Percentiles rank a stretch among this genome's conserved stretches.
phyloP scores from a whole-genome alignment of 2,888 invertebrate genomes.

The Gryllus longicercus region DNA sequence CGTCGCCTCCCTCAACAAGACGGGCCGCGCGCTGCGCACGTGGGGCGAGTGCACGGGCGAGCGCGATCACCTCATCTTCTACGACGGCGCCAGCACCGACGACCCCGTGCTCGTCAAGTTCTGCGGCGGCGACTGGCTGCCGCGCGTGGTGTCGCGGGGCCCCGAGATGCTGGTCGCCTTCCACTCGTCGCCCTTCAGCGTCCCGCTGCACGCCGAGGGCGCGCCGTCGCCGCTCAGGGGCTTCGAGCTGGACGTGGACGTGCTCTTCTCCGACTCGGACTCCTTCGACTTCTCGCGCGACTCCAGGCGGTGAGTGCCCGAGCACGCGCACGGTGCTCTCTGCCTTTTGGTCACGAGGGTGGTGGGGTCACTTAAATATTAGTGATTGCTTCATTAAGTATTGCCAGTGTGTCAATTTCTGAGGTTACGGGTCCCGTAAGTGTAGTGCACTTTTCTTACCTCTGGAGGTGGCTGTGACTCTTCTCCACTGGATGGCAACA shows the following conservation, averaged over 20 bases:
- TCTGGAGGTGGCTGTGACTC: too few relatives aligned
- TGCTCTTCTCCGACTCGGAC: constrained; percentile 83
- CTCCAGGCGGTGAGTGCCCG: constrained; percentile 43
- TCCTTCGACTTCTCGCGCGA: constrained; percentile 75
- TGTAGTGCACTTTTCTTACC: too few relatives aligned
- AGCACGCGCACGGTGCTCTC: too few relatives aligned
- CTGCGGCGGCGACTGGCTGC: constrained; percentile 84
- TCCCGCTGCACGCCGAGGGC: constrained; percentile 67
- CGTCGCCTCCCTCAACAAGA: constrained; percentile 46
- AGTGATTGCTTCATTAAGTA: too few relatives aligned
- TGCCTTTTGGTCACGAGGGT: too few relatives aligned
- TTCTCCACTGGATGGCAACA: too few relatives aligned
- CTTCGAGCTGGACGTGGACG: constrained; percentile 82
- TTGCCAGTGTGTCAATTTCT: too few relatives aligned
- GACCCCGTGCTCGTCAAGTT: constrained; percentile 81
- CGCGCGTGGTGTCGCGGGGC: constrained; percentile 70
- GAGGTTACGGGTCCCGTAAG: too few relatives aligned
- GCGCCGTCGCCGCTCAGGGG: constrained; percentile 66
- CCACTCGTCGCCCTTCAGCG: constrained; percentile 78
- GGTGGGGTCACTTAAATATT: too few relatives aligned
- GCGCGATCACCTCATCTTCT: constrained; percentile 79
- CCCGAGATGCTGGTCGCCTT: constrained; percentile 85
- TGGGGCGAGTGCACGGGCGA: constrained; percentile 82
- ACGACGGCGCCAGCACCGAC: constrained; percentile 78
- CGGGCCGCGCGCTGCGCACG: constrained; percentile 62